phyloP scores from a whole-genome alignment of 2,888 invertebrate genomes.

The Caenorhabditis macrosperma region DNA sequence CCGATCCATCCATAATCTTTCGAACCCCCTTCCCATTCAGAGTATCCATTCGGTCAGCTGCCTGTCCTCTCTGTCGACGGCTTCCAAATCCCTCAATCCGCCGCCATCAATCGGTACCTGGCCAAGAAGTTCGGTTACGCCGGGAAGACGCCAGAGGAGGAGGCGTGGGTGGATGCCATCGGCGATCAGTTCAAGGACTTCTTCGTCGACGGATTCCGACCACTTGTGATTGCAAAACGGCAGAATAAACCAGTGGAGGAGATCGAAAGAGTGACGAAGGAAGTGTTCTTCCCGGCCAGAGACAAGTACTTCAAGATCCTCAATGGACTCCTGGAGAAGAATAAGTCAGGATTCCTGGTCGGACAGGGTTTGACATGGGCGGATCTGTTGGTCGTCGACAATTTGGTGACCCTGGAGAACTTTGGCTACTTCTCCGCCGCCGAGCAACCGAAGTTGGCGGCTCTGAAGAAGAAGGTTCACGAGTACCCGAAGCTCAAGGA shows the following conservation, averaged over 20 bases:
- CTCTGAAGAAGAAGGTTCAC: too few relatives aligned
- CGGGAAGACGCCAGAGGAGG: too few relatives aligned
- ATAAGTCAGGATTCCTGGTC: not conserved
- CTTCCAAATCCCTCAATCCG: not conserved
- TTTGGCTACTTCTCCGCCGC: not conserved
- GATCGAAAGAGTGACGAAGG: not conserved
- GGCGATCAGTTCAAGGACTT: too few relatives aligned
- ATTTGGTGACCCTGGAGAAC: not conserved
- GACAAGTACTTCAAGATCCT: not conserved
- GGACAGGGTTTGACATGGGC: not conserved
- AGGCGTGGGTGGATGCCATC: too few relatives aligned
- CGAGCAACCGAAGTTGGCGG: not conserved
- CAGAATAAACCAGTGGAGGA: not conserved
- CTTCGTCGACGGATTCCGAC: not conserved
- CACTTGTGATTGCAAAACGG: not conserved
- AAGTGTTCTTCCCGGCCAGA: slow-evolving; percentile 5
- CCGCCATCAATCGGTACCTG: not conserved
- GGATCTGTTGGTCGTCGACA: not conserved
- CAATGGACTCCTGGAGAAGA: not conserved
- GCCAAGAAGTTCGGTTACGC: slow-evolving; percentile 5
- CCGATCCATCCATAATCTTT: not conserved
- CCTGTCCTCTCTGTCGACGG: slow-evolving; percentile 1
- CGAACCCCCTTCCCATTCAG: not conserved
- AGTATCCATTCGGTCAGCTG: not conserved
- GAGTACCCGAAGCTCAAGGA: too few relatives aligned